These are phyloP conservation scores for Speoplatyrhinus poulsoni DNA, from an alignment of 2,113 vertebrate genomes.

Conservation along the genomic window DNA sequence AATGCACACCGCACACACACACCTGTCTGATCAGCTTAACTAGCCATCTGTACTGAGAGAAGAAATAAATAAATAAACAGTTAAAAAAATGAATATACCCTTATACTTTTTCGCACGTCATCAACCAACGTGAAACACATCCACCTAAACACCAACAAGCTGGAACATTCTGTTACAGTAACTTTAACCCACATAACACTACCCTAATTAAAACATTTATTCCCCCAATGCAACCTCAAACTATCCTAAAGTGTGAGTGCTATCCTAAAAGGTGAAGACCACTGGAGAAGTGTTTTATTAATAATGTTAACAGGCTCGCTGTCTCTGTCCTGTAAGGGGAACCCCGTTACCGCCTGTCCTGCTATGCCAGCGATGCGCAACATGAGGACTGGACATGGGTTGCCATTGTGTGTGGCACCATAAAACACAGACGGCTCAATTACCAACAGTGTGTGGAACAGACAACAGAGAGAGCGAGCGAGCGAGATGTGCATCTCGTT, in stretches of 20 bases:
- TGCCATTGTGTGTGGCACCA: neutral
- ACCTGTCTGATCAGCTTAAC: neutral
- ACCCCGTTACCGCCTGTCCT: neutral
- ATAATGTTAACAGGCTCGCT: conserved; percentile 10
- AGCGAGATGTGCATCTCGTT: neutral
- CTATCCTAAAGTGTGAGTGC: too few relatives aligned
- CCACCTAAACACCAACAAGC: conserved; percentile 29
- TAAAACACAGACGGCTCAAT: neutral
- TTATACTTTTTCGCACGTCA: conserved; percentile 9
- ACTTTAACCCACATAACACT: neutral
- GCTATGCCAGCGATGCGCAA: conserved; percentile 21
- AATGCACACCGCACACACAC: conserved; percentile 12
- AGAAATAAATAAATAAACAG: neutral
- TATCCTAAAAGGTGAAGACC: neutral
- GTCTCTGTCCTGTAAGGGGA: neutral
- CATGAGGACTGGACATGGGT: neutral
- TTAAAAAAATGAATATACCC: neutral
- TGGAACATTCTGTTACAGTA: conserved; percentile 21
- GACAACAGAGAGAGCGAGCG: neutral
- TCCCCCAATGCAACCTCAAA: neutral
- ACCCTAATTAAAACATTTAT: conserved; percentile 2
- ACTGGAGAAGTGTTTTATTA: conserved; percentile 6
- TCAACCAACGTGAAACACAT: conserved; percentile 27
- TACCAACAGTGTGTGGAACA: neutral
- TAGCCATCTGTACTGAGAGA: neutral